Evolutionary conservation across 2,113 vertebrate genomes (phyloP), one percentile per base, ranked within the genome.

Genomic region (Chelonoidis abingdonii): DNA sequence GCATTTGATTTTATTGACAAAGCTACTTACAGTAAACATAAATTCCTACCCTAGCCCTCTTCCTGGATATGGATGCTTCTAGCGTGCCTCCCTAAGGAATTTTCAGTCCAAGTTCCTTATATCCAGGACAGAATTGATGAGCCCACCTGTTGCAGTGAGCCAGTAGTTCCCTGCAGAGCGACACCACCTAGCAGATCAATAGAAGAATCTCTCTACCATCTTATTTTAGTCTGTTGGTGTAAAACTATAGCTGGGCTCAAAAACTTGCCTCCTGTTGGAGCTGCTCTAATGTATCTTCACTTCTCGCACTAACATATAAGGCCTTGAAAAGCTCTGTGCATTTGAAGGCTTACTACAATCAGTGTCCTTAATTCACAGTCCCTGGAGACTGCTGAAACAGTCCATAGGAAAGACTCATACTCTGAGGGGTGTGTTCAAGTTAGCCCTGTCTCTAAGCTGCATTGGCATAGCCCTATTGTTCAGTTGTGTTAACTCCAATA

Each of bases 41-140:
- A 80, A 92, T 49, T 82, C 54, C 50, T 79, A 8, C 27, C 69
- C 21, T 44, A 79, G 84, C 25, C 25, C 93, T 31, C 59, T n/a
- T 65, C 31, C 4, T 4, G 94, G 86, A 2, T 4, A 17, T 2
- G 11, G 17, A 57, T 82, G 85, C 83, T 94, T 80, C 88, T 35
- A n/a, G 84, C 65, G 50, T 90, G 38, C 13, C 57, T 59, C 44
- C 84, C 0, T 4, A 16, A 1, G 24, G 57, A 91, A 54, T 69
- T 69, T 69, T 69, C 17, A 53, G 53, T 38, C 83, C 24, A 6
- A 10, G 29, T 84, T 91, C 75, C 75, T 31, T 35, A 3, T 5
- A n/a, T 81, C 29, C n/a, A 0, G 0, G 0, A 19, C 53, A 56
- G 57, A 50, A 54, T 10, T 82, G 53, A 76, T 0, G 1, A 80